These are phyloP conservation scores for Leuciscus waleckii DNA, from an alignment of 2,797 vertebrate species.

Conservation along the genomic window DNA sequence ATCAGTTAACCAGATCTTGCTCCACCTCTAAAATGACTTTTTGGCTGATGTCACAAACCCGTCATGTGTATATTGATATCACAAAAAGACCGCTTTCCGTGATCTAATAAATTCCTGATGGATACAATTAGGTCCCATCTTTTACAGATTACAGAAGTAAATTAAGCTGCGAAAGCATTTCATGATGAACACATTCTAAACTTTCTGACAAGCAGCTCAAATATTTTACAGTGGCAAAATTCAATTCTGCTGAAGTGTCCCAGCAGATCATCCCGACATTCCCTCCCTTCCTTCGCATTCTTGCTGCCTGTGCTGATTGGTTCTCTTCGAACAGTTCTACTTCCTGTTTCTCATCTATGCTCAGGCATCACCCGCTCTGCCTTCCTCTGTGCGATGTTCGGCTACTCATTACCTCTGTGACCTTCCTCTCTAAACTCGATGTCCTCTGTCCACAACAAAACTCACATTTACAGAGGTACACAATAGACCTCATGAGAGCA, in stretches of 20 bases:
- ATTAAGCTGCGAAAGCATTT: neutral
- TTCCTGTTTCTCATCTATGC: conserved; percentile 61
- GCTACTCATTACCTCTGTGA: conserved; percentile 35
- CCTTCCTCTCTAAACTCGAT: conserved; percentile 37
- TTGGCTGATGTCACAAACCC: neutral
- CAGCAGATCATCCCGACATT: conserved; percentile 52
- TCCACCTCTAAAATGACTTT: neutral
- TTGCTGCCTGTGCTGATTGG: conserved; percentile 53
- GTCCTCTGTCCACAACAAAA: conserved; percentile 39
- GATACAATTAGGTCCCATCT: neutral
- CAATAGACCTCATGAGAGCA: conserved; percentile 45
- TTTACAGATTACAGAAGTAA: conserved; percentile 1
- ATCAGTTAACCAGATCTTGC: neutral
- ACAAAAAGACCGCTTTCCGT: neutral
- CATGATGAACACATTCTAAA: neutral
- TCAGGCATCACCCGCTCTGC: conserved; percentile 44
- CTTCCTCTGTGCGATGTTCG: conserved; percentile 15
- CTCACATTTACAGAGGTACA: conserved; percentile 38
- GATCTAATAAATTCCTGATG: neutral
- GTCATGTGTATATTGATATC: neutral
- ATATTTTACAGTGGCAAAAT: neutral
- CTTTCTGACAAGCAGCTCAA: neutral
- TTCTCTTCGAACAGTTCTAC: conserved; percentile 47
- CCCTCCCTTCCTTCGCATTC: conserved; percentile 64
- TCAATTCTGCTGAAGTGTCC: conserved; percentile 51